phyloP scores from a whole-genome alignment of 2,113 vertebrate species.

The Sceloporus tristichus region DNA sequence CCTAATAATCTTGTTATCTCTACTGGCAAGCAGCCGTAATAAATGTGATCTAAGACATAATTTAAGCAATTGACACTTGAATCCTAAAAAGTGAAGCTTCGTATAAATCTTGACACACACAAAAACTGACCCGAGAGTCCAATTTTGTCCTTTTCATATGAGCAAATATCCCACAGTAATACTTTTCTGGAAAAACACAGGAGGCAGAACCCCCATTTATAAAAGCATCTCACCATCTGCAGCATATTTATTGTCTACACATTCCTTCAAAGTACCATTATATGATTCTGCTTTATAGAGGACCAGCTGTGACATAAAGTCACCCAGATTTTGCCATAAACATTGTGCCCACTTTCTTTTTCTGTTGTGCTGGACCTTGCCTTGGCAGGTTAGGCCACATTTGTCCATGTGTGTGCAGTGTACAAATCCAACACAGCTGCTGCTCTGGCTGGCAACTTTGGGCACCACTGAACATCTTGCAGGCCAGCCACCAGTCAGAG shows the following conservation, averaged over 20 bases:
- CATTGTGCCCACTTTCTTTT: neutral
- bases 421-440: neutral
- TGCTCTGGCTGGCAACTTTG: neutral
- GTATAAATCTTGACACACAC: neutral
- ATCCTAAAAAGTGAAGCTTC: conserved; percentile 19
- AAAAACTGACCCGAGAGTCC: neutral
- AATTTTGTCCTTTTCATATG: neutral
- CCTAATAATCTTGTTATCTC: conserved; percentile 30
- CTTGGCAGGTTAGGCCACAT: neutral
- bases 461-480: neutral
- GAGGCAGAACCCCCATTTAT: neutral
- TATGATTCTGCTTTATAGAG: neutral
- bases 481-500: neutral
- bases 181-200: conserved; percentile 1
- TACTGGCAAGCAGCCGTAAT: conserved; percentile 17
- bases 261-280: neutral
- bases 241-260: neutral
- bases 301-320: neutral
- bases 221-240: neutral
- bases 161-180: conserved; percentile 13
- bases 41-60: conserved; percentile 27
- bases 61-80: conserved; percentile 10
- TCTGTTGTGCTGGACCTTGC: neutral
- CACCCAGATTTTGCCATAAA: neutral
- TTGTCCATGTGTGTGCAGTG: too few relatives aligned